Conservation (phyloP, 2,113 vertebrate species). For the Siphamia tubifer region DNA sequence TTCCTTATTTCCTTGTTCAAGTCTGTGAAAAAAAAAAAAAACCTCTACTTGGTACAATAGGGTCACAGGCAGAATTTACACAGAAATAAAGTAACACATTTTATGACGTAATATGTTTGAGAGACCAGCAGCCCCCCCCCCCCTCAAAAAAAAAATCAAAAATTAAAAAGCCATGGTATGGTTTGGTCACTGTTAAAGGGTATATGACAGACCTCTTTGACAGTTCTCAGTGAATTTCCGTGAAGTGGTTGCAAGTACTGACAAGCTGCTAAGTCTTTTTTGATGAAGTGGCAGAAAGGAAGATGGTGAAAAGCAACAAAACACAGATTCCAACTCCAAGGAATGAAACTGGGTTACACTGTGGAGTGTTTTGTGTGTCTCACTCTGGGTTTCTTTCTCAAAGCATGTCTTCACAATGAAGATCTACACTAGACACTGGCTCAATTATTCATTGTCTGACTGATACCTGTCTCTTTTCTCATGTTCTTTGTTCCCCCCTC, state of each 20-base stretch:
- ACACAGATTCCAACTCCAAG: conserved; percentile 30
- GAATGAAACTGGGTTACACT: conserved; percentile 28
- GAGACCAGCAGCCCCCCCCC: too few species aligned
- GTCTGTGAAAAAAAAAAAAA: too few species aligned
- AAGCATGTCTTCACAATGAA: not conserved
- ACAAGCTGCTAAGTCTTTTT: not conserved
- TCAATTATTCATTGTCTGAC: conserved; percentile 50
- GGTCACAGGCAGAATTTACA: too few species aligned
- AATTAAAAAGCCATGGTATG: too few species aligned
- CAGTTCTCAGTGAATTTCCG: not conserved
- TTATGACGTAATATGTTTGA: too few species aligned
- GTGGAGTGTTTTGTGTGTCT: conserved; percentile 8
- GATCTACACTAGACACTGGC: not conserved
- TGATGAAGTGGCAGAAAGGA: not conserved
- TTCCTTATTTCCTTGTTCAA: too few species aligned
- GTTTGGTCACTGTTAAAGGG: too few species aligned
- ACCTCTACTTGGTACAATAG: too few species aligned
- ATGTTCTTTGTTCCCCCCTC: not conserved
- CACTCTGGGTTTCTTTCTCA: conserved; percentile 10
- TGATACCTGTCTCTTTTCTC: conserved; percentile 5
- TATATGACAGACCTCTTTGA: not conserved
- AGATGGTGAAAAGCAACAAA: conserved; percentile 10
- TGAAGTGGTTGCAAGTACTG: not conserved
- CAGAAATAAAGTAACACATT: too few species aligned
- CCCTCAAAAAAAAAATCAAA: too few species aligned